phyloP scores from a whole-genome alignment of 1,140 invertebrate genomes.

The Neomicropteryx cornuta region DNA sequence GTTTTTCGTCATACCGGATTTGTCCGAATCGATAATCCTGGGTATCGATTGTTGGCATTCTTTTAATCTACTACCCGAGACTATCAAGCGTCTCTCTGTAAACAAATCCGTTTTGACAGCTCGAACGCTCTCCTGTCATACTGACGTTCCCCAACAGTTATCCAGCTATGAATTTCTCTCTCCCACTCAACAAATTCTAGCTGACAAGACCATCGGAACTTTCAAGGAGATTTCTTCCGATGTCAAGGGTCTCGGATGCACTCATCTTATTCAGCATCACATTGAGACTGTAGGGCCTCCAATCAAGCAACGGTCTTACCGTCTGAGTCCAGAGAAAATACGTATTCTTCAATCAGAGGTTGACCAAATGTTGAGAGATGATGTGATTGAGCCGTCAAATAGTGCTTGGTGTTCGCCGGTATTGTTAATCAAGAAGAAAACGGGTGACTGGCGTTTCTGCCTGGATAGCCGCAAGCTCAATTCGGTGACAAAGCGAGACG shows the following conservation, averaged over 20 bases:
- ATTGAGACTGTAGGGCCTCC: slow-evolving; percentile 15
- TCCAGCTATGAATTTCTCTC: too few species aligned
- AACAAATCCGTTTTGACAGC: too few species aligned
- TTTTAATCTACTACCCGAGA: too few species aligned
- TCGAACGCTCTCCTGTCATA: too few species aligned
- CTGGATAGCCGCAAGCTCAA: slow-evolving; percentile 26
- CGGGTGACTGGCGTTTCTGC: slow-evolving; percentile 18
- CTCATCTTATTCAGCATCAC: slow-evolving; percentile 11
- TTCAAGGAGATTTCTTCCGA: slow-evolving; percentile 14
- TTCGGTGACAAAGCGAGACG: slow-evolving; percentile 22
- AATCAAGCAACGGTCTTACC: slow-evolving; percentile 13
- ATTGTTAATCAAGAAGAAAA: slow-evolving; percentile 16
- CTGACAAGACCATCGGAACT: slow-evolving; percentile 9
- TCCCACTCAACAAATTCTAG: slow-evolving; percentile 8
- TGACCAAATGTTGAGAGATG: slow-evolving; percentile 12
- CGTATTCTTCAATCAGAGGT: slow-evolving; percentile 9
- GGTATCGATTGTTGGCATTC: too few species aligned
- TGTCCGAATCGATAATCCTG: too few species aligned
- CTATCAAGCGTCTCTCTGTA: too few species aligned
- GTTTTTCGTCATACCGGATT: too few species aligned
- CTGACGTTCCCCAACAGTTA: too few species aligned
- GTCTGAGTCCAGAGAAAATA: slow-evolving; percentile 14
- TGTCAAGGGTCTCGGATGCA: slow-evolving; percentile 11
- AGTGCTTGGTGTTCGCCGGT: slow-evolving; percentile 20
- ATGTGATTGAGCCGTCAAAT: slow-evolving; percentile 13